phyloP scores from a whole-genome alignment of 2,113 vertebrate genomes.

The Meriones unguiculatus region DNA sequence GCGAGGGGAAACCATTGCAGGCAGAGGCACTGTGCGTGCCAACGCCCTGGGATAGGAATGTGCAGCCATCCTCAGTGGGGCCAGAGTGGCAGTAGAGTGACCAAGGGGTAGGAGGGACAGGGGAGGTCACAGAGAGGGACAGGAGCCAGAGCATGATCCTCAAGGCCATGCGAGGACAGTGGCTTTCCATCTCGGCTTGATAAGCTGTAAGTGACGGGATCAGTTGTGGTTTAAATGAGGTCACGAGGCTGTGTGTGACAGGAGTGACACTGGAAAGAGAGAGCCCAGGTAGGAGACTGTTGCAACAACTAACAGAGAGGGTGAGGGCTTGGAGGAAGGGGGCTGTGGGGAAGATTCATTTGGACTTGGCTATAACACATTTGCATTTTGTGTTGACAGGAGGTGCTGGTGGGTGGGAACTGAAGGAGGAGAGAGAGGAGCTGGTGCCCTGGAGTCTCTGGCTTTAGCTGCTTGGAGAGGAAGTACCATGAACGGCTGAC shows the following conservation, averaged over 20 bases:
- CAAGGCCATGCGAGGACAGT: accelerated
- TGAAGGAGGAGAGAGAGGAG: neutral
- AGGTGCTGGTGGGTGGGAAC: neutral
- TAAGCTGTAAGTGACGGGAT: neutral
- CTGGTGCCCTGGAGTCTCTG: neutral
- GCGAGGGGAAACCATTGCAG: neutral
- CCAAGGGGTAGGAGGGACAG: neutral
- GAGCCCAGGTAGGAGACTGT: neutral
- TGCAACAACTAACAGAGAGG: neutral
- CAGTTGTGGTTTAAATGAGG: neutral
- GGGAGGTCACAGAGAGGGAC: neutral
- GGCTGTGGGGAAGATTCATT: neutral
- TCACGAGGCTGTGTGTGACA: neutral
- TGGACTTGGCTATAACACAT: no score
- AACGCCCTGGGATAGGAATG: neutral
- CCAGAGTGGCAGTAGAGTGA: neutral
- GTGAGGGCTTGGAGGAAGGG: neutral
- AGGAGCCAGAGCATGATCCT: neutral
- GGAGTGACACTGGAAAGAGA: neutral
- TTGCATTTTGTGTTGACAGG: neutral
- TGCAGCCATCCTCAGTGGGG: accelerated
- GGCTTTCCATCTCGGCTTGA: neutral
- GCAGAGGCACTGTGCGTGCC: neutral
- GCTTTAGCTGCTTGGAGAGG: neutral
- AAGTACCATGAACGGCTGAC: accelerated